These are phyloP conservation scores for Pseudotriccus pelzelni DNA, from an alignment of 2,797 vertebrate genomes.

Conservation along the genomic window DNA sequence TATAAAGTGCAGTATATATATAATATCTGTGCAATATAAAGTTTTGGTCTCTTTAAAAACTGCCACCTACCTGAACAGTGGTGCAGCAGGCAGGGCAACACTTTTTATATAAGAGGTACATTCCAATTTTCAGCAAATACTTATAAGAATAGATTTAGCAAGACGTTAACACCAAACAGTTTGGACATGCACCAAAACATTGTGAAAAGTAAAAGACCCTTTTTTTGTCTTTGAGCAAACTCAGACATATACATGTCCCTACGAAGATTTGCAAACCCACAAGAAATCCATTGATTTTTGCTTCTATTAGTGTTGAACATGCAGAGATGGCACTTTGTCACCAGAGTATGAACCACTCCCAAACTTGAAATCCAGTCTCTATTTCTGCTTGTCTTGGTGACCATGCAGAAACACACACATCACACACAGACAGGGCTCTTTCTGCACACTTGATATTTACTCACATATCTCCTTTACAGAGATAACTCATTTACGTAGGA, in stretches of 20 bases:
- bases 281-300: background rate
- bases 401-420: background rate
- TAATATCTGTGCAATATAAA: background rate
- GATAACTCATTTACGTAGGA: background rate
- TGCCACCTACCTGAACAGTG: background rate
- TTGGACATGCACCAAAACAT: background rate
- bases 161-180: background rate
- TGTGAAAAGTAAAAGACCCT: background rate
- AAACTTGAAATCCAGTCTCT: background rate
- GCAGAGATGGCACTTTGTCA: background rate
- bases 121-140: background rate
- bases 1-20: no score
- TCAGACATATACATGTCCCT: background rate
- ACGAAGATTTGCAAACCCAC: background rate
- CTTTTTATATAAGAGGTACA: background rate
- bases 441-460: background rate
- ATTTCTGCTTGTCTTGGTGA: background rate
- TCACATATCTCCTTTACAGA: background rate
- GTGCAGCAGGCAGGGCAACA: background rate
- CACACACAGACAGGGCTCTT: background rate
- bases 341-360: background rate
- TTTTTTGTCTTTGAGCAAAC: background rate
- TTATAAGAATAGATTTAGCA: background rate
- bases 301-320: background rate
- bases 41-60: background rate